phyloP scores from a whole-genome alignment of 2,888 invertebrate genomes.

The Ephialtes manifestator region DNA sequence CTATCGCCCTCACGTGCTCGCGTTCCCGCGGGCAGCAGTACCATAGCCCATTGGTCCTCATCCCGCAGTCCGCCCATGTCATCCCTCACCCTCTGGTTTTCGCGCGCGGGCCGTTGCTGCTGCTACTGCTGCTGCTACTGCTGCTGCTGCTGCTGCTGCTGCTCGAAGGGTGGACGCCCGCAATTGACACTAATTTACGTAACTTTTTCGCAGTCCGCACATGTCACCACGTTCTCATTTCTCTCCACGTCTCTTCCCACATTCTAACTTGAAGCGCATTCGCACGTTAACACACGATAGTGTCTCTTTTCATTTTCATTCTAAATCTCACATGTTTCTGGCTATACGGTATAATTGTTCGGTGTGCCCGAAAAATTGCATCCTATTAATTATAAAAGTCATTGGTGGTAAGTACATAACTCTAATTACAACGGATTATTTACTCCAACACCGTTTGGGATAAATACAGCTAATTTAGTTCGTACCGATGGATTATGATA shows the following conservation, averaged over 20 bases:
- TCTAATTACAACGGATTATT: too few species aligned
- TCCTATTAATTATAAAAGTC: neutral
- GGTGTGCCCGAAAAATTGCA: too few species aligned
- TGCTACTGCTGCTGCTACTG: constrained; percentile 56
- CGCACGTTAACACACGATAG: constrained; percentile 7
- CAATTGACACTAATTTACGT: constrained; percentile 84
- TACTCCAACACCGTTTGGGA: too few species aligned
- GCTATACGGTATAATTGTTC: too few species aligned
- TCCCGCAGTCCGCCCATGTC: constrained; percentile 78
- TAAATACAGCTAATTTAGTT: too few species aligned
- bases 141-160: constrained; percentile 59
- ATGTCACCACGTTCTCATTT: constrained; percentile 72
- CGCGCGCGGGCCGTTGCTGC: constrained; percentile 50
- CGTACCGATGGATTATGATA: too few species aligned
- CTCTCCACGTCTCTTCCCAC: constrained; percentile 4
- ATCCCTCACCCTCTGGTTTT: constrained; percentile 74
- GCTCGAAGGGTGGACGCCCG: constrained; percentile 72
- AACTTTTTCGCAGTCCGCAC: constrained; percentile 79
- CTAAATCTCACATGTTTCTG: neutral
- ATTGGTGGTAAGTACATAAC: too few species aligned
- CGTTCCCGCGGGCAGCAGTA: constrained; percentile 52
- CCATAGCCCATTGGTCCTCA: constrained; percentile 68
- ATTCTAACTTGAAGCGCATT: constrained; percentile 20
- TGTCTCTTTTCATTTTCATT: neutral
- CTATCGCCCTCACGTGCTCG: constrained; percentile 49